Evolutionary conservation across 1,140 invertebrate genomes (phyloP), one percentile per base, ranked within the genome.

Genomic region (Drepana arcuata): DNA sequence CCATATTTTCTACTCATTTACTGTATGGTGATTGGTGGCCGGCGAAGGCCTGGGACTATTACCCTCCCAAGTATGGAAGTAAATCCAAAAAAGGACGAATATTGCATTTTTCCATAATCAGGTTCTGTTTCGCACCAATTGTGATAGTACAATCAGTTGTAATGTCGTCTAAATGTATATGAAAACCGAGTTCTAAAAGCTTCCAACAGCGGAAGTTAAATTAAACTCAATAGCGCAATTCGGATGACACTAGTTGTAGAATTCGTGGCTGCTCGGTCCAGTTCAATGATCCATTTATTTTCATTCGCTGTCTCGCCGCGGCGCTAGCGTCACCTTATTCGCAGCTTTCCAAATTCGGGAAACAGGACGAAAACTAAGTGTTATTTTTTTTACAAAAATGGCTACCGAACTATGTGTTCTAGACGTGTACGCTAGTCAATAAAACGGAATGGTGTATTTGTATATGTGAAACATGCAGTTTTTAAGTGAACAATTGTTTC

Each of bases 401-500:
- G 74, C 72, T 65, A 70, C 72, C 65, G 31, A 41, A 41, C 47
- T 38, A 36, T 60, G 58, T 58, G 46, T 61, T 46, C 54, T 46
- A 57, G 65, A 62, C 57, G 56, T 68, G 40, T 58, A 56, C 45
- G 48, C 47, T 36, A 70, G 57, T 60, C 68, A 46, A 63, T 78
- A 75, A 70, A 62, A 58, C 29, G 49, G 55, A 68, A 70, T 75
- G 72, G 71, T 66, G 40, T 32, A 39, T 57, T 57, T 60, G 65
- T 73, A 66, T 69, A 48, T 67, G 71, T 79, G 74, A 68, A 78
- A 73, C 68, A 80, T 82, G 77, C 66, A 64, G 51, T 73, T 82
- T 70, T 53, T 78, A 75, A 75, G 72, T 79, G 77, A 78, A 79
- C 72, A 73, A 75, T 75, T 75, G 70, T 81, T 68, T 56, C 57